Evolutionary conservation across 2,113 vertebrate species (phyloP), one percentile per base, ranked within the genome.

Genomic region (Hypocryptadius cinnamomeus): DNA sequence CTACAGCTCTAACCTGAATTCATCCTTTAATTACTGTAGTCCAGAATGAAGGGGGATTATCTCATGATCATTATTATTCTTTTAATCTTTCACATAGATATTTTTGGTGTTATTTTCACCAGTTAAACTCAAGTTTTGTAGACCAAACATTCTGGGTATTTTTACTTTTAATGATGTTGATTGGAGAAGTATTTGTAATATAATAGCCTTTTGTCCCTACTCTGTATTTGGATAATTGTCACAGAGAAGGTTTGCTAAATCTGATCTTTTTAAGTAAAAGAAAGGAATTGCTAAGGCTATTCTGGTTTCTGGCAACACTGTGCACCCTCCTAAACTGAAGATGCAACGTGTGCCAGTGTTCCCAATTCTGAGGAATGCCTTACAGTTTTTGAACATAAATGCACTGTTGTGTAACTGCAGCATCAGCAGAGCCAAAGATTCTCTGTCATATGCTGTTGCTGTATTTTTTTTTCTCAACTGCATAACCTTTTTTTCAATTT

Each of bases 371-470:
- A 87, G 85, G 81, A 65, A 30, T 1, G 13, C 59, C 61, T 89
- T 84, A 60, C 48, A 37, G 10, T 30, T 85, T 87, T 24, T 77
- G 82, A 88, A 57, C 54, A 47, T 30, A 90, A 90, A 85, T 82
- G 30, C 45, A 31, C 63, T 6, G 72, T 96, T 95, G 92, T 93
- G 68, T 96, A 96, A 95, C 94, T 90, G 87, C 83, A 94, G 82
- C 90, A 70, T 91, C 76, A 59, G 64, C 68, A 39, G 28, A 79
- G 80, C 70, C 74, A 57, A 21, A 79, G 93, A 57, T 65, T 87
- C 42, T 76, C 6, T 8, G 54, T 87, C 82, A 40, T 76, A 14
- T 47, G 54, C 78, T 79, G 25, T 33, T 86, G 57, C 57, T 72
- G 39, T 45, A 13, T 15, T 56, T 60, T 61, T 53, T 72, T 54